Base-by-base conservation (phyloP, 2,888 invertebrate genomes). In the Oscheius sp. region DNA sequence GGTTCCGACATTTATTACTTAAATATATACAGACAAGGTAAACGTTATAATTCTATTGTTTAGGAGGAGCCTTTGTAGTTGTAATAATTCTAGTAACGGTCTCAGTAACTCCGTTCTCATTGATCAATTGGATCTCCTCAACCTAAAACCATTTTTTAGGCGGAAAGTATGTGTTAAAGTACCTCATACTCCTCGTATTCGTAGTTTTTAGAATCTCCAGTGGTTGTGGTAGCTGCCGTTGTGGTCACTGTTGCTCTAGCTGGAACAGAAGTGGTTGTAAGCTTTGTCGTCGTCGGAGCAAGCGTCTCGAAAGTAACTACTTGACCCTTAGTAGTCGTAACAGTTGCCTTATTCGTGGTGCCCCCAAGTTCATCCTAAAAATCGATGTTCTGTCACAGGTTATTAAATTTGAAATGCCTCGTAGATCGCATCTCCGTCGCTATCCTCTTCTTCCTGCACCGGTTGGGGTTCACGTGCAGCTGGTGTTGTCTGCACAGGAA, bases 181-280 rank as follows among this genome's bases (percentile, higher is more conserved):
- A 55, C 68, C 68, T 68, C 68, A 35, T 68, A 68, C 53, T 68
- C 68, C n/a, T 68, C 68, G n/a, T 68, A 68, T 37, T 68, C 68
- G 37, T 68, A 68, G n/a, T 37, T 55, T 37, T 68, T 68, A 21
- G n/a, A 13, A 2, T 68, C 68, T n/a, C 10, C 35, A n/a, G n/a
- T 55, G 0, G 53, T 35, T n/a, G 68, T 7, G 37, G 13, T 37
- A 51, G 68, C n/a, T 13, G 33, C 53, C 4, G 42, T n/a, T n/a
- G 68, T 35, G 9, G 68, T 21, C 2, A 65, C 50, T 9, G 55
- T 21, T 55, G 55, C 32, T 9, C 29, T 55, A 68, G 53, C 35
- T 7, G 37, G 10, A 5, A n/a, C 35, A 32, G 51, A 10, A 2
- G 42, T 53, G n/a, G 63, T 63, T 21, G 50, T 63, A 0, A 11